A percentile compares a stretch with the other conserved stretches of the same genome.
Conservation (phyloP, 2,797 vertebrate genomes). For the Propithecus perrieri region DNA sequence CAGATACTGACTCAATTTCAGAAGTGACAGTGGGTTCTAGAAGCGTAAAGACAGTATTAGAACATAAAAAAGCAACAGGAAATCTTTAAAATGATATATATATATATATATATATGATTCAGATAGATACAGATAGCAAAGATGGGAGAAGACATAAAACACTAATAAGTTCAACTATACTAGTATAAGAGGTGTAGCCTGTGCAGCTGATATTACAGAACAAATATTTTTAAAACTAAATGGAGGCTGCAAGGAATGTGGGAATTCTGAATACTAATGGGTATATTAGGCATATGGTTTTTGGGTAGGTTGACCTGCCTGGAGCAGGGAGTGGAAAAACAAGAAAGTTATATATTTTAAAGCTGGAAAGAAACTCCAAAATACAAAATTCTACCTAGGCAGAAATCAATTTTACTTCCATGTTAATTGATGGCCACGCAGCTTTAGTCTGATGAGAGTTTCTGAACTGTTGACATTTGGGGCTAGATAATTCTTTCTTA, state of each 20-base stretch:
- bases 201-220: neutral
- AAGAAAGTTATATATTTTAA: neutral
- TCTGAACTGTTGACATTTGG: neutral
- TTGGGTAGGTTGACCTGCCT: neutral
- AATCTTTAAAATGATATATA: neutral
- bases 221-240: neutral
- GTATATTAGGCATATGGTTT: neutral
- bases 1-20: neutral
- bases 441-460: neutral
- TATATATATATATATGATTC: neutral
- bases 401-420: neutral
- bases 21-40: neutral
- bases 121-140: neutral
- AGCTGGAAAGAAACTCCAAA: neutral
- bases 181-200: neutral
- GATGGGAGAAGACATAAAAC: neutral
- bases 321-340: rapidly evolving
- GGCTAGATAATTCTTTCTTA: neutral
- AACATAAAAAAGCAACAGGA: neutral
- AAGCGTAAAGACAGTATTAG: neutral
- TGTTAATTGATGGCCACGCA: neutral
- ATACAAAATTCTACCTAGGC: neutral
- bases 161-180: neutral
- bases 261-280: neutral
- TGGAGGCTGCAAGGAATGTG: neutral